Evolutionary conservation across 2,797 vertebrate species (phyloP).

Genomic region (Spinibarbus caldwelli): DNA sequence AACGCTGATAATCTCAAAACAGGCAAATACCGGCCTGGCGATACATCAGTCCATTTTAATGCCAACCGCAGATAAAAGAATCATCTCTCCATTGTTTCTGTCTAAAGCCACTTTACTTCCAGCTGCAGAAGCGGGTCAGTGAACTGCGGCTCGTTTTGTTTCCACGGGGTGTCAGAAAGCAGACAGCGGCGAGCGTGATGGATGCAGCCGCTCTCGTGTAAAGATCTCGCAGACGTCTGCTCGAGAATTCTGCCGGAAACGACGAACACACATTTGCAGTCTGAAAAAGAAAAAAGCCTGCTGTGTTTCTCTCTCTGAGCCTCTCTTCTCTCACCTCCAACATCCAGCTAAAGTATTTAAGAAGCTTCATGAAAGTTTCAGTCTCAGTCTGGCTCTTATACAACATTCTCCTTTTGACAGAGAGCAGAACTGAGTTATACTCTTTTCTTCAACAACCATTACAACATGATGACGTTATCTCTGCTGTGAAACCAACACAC

Average conservation of each 20-base stretch:
- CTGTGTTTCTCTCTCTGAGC: conserved; percentile 4
- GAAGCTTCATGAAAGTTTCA: conserved; percentile 40
- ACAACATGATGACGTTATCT: not conserved
- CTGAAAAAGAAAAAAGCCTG: not conserved
- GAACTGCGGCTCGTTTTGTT: not conserved
- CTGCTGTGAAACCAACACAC: not conserved
- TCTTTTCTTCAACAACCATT: not conserved
- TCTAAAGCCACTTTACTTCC: not conserved
- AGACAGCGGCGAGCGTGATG: not conserved
- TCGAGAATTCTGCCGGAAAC: conserved; percentile 68
- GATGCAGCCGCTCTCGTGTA: not conserved
- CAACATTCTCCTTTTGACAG: conserved; percentile 8
- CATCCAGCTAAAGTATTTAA: conserved; percentile 42
- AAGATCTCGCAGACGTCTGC: conserved; percentile 62
- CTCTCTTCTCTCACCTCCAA: not conserved
- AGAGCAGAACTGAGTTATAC: not conserved
- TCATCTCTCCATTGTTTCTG: conserved; percentile 3
- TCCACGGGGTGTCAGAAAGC: not conserved
- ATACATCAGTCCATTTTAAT: not conserved
- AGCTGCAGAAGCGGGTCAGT: not conserved
- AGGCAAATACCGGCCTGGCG: not conserved
- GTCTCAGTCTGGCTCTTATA: conserved; percentile 11
- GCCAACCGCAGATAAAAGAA: not conserved
- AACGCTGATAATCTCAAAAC: not conserved
- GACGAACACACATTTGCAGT: conserved; percentile 45